Base-by-base conservation (phyloP, 2,888 invertebrate genomes). In the Pyrocoelia pectoralis region DNA sequence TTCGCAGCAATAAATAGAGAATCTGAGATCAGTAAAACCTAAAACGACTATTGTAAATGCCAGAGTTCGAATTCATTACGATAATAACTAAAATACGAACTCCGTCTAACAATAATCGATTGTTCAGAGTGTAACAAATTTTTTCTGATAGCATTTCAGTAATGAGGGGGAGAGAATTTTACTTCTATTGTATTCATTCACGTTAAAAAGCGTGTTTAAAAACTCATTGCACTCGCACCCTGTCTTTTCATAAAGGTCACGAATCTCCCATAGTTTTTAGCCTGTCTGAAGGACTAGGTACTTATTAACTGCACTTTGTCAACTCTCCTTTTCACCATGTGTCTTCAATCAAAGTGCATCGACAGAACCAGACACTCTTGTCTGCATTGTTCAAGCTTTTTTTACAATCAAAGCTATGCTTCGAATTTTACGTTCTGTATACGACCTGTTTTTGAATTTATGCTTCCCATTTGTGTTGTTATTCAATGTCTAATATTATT, bases 261-360 rank as follows among this genome's bases (percentile, higher is more conserved):
- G 70, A 65, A 57, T 65, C 57, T 29, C 64, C n/a, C 69, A 57
- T 68, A 70, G 70, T 70, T 70, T 67, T 70, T 55, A 56, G 63
- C 46, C 57, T 66, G 72, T 71, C 72, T 71, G 70, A 66, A 72
- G 72, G 58, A 65, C 67, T 61, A 51, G 28, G 59, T 59, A 67
- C 72, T 72, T 71, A 72, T 71, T 72, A 68, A 57, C 61, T 61
- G 64, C 59, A 61, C 68, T 68, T 66, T 67, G 64, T 66, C 67
- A 67, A 68, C 69, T 69, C 66, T 70, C 66, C 66, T 66, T 66
- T 67, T 65, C 66, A 55, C 56, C 43, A 41, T 33, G 24, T 54
- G 13, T 40, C 51, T 61, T 46, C 51, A 28, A 52, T 56, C 33
- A 61, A 46, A 56, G 57, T 53, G 19, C 56, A 61, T 61, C 56